Evolutionary conservation across 2,113 vertebrate genomes (phyloP).

Genomic region (Callipepla californica): DNA sequence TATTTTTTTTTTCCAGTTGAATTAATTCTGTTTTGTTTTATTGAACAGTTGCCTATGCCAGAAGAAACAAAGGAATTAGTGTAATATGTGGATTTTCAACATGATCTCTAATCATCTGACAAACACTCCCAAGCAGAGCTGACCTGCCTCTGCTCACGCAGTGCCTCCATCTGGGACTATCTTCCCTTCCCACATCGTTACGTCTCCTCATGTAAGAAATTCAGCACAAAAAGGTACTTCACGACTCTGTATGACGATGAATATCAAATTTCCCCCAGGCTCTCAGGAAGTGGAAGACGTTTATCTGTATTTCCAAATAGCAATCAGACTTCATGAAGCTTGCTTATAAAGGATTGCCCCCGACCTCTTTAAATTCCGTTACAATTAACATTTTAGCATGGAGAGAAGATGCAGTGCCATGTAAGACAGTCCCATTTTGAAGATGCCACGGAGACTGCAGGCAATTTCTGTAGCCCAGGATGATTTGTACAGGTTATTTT

Average conservation of each 20-base stretch:
- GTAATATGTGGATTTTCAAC: neutral
- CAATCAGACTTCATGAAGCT: neutral
- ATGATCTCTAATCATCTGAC: neutral
- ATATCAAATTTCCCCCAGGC: neutral
- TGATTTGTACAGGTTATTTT: neutral
- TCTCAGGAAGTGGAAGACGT: neutral
- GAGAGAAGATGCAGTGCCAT: neutral
- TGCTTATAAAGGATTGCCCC: neutral
- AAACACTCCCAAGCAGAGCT: neutral
- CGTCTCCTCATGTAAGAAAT: constrained; percentile 11
- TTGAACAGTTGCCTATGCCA: neutral
- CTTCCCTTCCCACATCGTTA: neutral
- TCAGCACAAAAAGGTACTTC: constrained; percentile 33
- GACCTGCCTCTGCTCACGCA: neutral
- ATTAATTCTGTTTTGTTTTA: constrained; percentile 7
- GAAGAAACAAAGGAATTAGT: neutral
- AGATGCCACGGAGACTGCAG: neutral
- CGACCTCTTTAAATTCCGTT: neutral
- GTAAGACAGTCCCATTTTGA: neutral
- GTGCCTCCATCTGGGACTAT: neutral
- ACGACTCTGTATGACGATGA: neutral
- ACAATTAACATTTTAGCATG: neutral
- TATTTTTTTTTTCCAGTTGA: neutral
- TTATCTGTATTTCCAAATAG: neutral
- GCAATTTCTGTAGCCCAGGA: neutral